These are phyloP conservation scores for Mesorhabditis belari DNA, from an alignment of 2,888 invertebrate genomes.

Conservation along the genomic window DNA sequence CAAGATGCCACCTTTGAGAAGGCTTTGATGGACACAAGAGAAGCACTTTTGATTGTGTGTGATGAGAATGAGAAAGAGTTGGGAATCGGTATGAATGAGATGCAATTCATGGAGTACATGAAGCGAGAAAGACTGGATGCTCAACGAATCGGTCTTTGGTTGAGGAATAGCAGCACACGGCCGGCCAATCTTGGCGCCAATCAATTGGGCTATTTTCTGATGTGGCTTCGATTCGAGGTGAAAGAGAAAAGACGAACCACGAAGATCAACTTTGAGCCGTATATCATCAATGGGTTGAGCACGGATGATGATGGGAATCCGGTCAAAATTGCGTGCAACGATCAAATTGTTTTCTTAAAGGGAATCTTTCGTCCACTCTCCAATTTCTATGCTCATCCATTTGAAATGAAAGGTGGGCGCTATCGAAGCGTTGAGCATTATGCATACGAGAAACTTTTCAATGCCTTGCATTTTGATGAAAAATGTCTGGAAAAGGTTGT, in stretches of 20 bases:
- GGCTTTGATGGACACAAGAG: constrained; percentile 41
- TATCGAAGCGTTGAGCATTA: constrained; percentile 52
- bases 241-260: constrained; percentile 14
- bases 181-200: constrained; percentile 44
- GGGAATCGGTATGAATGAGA: constrained; percentile 46
- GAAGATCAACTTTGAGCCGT: constrained; percentile 17
- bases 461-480: constrained; percentile 38
- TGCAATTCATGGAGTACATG: constrained; percentile 27
- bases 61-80: constrained; percentile 41
- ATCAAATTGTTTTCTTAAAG: constrained; percentile 37
- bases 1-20: constrained; percentile 46
- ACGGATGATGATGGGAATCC: constrained; percentile 40
- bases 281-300: constrained; percentile 36
- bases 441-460: constrained; percentile 42
- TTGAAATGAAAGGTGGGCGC: constrained; percentile 37
- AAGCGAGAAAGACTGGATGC: constrained; percentile 6
- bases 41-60: constrained; percentile 46
- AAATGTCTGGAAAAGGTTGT: constrained; percentile 43
- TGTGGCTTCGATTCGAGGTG: constrained; percentile 46
- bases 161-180: constrained; percentile 34
- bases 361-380: constrained; percentile 48
- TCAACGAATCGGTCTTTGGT: constrained; percentile 35
- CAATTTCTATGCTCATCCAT: constrained; percentile 43
- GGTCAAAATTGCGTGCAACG: constrained; percentile 35
- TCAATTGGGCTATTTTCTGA: constrained; percentile 42